phyloP scores from a whole-genome alignment of 2,113 vertebrate species.

The Catagonus wagneri region DNA sequence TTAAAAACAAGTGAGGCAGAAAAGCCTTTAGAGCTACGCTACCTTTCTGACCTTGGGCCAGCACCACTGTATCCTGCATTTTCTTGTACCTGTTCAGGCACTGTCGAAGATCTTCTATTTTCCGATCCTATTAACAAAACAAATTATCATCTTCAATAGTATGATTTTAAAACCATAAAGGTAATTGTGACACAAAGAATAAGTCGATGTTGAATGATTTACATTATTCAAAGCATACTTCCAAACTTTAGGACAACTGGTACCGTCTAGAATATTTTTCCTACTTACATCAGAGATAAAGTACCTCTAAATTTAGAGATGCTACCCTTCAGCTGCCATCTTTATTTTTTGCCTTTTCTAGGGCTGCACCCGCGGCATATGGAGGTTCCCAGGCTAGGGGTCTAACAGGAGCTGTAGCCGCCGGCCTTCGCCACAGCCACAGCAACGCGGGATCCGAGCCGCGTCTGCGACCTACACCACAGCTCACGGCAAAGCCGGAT shows the following conservation, averaged over 20 bases:
- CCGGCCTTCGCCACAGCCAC: too few relatives aligned
- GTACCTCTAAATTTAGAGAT: slow-evolving; percentile 71
- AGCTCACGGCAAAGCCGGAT: too few relatives aligned
- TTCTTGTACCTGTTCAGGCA: slow-evolving; percentile 96
- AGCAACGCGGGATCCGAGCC: too few relatives aligned
- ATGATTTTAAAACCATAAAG: neutral
- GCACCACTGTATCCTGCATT: slow-evolving; percentile 95
- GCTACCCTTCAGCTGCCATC: slow-evolving; percentile 70
- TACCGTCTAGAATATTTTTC: slow-evolving; percentile 63
- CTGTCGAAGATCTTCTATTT: slow-evolving; percentile 97
- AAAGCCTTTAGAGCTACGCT: neutral
- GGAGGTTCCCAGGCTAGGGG: too few relatives aligned
- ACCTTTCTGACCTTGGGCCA: slow-evolving; percentile 95
- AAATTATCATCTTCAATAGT: neutral
- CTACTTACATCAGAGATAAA: slow-evolving; percentile 53
- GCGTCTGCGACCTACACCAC: too few relatives aligned
- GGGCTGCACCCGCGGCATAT: too few relatives aligned
- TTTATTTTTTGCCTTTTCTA: too few relatives aligned
- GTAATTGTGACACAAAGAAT: slow-evolving; percentile 45
- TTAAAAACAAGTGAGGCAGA: neutral
- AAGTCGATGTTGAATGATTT: slow-evolving; percentile 44
- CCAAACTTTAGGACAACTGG: slow-evolving; percentile 63
- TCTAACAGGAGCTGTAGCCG: too few relatives aligned
- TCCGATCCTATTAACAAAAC: slow-evolving; percentile 91
- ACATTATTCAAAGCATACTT: slow-evolving; percentile 48